Conservation (phyloP, 1,140 invertebrate species). For the Rhizoglyphus robini region DNA sequence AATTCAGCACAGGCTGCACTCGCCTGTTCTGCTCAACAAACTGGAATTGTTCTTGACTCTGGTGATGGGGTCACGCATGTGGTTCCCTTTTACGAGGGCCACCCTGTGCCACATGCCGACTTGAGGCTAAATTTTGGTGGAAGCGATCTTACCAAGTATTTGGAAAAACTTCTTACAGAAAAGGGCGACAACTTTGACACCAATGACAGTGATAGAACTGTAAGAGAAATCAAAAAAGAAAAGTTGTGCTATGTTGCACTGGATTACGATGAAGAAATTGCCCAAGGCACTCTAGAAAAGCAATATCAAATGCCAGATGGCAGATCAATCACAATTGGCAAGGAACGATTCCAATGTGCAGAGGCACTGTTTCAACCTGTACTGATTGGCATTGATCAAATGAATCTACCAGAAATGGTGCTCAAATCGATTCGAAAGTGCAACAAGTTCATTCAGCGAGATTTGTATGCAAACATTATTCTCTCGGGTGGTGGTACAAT, state of each 20-base stretch:
- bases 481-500: no score
- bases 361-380: conserved; percentile 34
- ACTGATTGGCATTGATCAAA: conserved; percentile 35
- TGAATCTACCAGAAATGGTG: no score
- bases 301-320: conserved; percentile 38
- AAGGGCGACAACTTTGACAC: conserved; percentile 35
- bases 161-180: conserved; percentile 31
- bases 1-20: conserved; percentile 68
- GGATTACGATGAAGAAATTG: conserved; percentile 88
- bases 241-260: no score
- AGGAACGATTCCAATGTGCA: conserved; percentile 44
- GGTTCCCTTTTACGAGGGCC: conserved; percentile 50
- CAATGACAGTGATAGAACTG: conserved; percentile 53
- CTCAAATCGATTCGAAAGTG: no score
- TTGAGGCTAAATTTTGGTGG: conserved; percentile 79
- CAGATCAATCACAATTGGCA: conserved; percentile 35
- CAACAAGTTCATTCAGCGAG: no score
- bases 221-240: no score
- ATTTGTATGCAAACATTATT: no score
- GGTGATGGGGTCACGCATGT: no score
- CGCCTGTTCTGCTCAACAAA: conserved; percentile 45
- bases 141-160: conserved; percentile 57
- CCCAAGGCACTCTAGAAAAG: conserved; percentile 47
- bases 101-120: conserved; percentile 70
- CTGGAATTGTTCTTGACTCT: no score